These are phyloP conservation scores for Tyria jacobaeae DNA, from an alignment of 2,888 invertebrate species.

Conservation along the genomic window DNA sequence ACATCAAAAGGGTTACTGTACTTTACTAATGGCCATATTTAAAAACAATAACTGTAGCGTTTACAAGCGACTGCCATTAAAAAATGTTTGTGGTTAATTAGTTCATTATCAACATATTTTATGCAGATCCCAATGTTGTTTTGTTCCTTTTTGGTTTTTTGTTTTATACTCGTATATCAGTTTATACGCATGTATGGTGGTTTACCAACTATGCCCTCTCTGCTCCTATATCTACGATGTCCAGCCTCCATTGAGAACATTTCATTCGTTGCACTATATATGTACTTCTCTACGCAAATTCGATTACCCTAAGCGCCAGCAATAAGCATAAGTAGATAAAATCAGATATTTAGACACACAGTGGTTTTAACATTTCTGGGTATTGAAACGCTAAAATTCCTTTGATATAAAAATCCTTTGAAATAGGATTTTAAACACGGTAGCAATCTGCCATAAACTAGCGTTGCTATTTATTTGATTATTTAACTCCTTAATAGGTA, in stretches of 20 bases:
- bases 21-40: background rate
- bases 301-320: background rate
- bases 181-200: too few species aligned
- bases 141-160: background rate
- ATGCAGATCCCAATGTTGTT: background rate
- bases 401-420: background rate
- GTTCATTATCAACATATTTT: background rate
- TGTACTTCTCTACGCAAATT: background rate
- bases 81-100: background rate
- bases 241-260: background rate
- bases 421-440: background rate
- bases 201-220: too few species aligned
- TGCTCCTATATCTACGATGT: too few species aligned
- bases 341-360: background rate
- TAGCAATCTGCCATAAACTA: background rate
- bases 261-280: background rate
- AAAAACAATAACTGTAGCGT: background rate
- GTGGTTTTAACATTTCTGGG: background rate
- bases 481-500: background rate
- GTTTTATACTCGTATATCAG: too few species aligned
- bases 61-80: background rate
- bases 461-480: background rate
- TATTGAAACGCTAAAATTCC: background rate
- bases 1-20: too few species aligned
- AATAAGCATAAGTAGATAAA: background rate